These are phyloP conservation scores for Eublepharis macularius DNA, from an alignment of 2,113 vertebrate species.

Conservation along the genomic window DNA sequence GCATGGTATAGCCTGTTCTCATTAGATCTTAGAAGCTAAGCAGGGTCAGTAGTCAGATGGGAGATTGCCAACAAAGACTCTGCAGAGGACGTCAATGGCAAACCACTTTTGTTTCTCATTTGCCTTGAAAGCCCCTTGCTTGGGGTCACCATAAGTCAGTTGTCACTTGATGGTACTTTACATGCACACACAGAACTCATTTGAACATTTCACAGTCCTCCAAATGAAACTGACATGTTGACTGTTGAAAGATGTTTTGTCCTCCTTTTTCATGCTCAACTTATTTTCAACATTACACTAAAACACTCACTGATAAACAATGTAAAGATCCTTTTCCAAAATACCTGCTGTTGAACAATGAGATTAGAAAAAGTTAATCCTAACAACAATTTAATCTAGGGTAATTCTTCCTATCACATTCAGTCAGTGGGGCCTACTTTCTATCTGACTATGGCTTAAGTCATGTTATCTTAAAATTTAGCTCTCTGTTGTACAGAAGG, in stretches of 20 bases:
- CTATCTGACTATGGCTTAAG: slow-evolving; percentile 24
- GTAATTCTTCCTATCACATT: slow-evolving; percentile 11
- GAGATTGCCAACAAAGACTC: too few species aligned
- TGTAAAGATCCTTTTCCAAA: slow-evolving; percentile 40
- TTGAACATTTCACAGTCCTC: slow-evolving; percentile 19
- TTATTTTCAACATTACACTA: slow-evolving; percentile 7
- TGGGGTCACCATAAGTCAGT: too few species aligned
- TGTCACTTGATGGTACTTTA: too few species aligned
- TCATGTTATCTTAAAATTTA: slow-evolving; percentile 18
- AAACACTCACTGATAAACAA: slow-evolving; percentile 45
- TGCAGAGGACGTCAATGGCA: too few species aligned
- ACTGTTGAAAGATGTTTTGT: slow-evolving; percentile 23
- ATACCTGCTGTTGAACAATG: slow-evolving; percentile 21
- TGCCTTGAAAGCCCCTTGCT: too few species aligned
- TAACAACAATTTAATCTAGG: slow-evolving; percentile 31
- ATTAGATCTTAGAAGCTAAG: too few species aligned
- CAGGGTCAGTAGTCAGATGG: too few species aligned
- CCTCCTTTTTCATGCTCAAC: slow-evolving; percentile 29
- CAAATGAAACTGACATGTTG: background rate
- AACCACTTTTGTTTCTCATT: too few species aligned
- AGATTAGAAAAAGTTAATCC: slow-evolving; percentile 43
- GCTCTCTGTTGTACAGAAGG: slow-evolving; percentile 24
- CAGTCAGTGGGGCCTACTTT: slow-evolving; percentile 18
- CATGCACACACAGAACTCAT: too few species aligned
- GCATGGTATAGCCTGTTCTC: too few species aligned